These are phyloP conservation scores for Ormyrus labotus DNA, from an alignment of 2,888 invertebrate genomes.

Conservation along the genomic window DNA sequence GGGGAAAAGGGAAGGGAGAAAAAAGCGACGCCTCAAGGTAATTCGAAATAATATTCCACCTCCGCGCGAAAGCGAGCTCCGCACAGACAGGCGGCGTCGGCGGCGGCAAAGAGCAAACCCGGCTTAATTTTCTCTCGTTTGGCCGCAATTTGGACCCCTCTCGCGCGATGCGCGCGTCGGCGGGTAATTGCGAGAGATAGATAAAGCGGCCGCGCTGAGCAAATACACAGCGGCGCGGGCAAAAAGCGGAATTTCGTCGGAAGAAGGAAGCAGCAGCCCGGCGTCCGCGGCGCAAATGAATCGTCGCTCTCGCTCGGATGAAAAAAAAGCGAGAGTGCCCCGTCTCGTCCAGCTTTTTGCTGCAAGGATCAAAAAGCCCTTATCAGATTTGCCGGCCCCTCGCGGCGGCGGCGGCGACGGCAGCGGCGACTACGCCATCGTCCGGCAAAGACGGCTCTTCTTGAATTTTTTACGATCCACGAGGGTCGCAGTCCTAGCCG, in stretches of 20 bases:
- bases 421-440: conserved; percentile 47
- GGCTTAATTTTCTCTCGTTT: conserved; percentile 54
- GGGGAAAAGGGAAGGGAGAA: background rate
- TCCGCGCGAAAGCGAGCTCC: conserved; percentile 10
- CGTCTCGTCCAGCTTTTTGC: conserved; percentile 22
- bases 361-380: conserved; percentile 72
- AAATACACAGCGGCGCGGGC: conserved; percentile 40
- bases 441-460: conserved; percentile 62
- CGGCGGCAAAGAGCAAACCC: conserved; percentile 37
- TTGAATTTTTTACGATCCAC: conserved; percentile 74
- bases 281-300: conserved; percentile 37
- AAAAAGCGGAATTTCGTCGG: conserved; percentile 33
- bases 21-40: conserved; percentile 26
- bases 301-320: conserved; percentile 11
- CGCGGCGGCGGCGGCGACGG: conserved; percentile 57
- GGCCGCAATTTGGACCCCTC: conserved; percentile 41
- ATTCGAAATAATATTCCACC: conserved; percentile 52
- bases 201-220: conserved; percentile 45
- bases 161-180: conserved; percentile 22
- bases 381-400: conserved; percentile 75
- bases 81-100: background rate
- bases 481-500: conserved; percentile 56
- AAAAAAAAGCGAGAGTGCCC: too few relatives aligned
- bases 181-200: conserved; percentile 45
- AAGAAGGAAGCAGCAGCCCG: conserved; percentile 1